These are phyloP conservation scores for Silurus meridionalis DNA, from an alignment of 2,113 vertebrate species.

Conservation along the genomic window DNA sequence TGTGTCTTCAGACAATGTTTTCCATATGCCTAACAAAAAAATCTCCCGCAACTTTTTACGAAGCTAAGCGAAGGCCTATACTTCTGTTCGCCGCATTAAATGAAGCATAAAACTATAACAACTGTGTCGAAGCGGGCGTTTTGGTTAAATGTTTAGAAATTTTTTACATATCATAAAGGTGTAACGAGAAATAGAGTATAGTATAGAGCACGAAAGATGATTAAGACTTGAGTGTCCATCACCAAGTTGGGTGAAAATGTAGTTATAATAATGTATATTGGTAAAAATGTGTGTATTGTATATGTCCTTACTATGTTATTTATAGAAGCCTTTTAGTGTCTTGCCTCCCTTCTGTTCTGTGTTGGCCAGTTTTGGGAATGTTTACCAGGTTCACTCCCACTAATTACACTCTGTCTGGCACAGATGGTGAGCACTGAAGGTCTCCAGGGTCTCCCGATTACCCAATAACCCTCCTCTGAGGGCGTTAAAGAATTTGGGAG, in stretches of 20 bases:
- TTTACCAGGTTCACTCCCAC: slow-evolving; percentile 43
- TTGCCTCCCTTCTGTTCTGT: slow-evolving; percentile 41
- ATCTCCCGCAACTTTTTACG: neutral
- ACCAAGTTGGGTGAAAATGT: neutral
- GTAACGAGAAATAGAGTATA: neutral
- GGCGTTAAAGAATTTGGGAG: slow-evolving; percentile 22
- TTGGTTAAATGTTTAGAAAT: neutral
- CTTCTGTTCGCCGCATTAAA: neutral
- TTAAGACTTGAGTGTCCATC: neutral
- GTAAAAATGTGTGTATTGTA: neutral
- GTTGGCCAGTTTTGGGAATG: slow-evolving; percentile 26
- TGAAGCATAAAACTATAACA: slow-evolving; percentile 2
- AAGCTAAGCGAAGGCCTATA: neutral
- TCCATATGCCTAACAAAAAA: neutral
- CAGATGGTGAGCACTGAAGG: slow-evolving; percentile 52
- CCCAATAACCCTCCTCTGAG: slow-evolving; percentile 38
- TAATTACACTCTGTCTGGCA: slow-evolving; percentile 53
- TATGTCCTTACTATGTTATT: neutral
- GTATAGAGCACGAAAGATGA: neutral
- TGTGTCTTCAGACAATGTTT: slow-evolving; percentile 27
- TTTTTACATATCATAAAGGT: neutral
- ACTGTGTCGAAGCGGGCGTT: neutral
- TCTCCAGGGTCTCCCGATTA: slow-evolving; percentile 53
- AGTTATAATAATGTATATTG: neutral
- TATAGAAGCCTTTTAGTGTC: neutral